Evolutionary conservation across 2,888 invertebrate genomes (phyloP).

Genomic region (Drosophila flavopinicola): DNA sequence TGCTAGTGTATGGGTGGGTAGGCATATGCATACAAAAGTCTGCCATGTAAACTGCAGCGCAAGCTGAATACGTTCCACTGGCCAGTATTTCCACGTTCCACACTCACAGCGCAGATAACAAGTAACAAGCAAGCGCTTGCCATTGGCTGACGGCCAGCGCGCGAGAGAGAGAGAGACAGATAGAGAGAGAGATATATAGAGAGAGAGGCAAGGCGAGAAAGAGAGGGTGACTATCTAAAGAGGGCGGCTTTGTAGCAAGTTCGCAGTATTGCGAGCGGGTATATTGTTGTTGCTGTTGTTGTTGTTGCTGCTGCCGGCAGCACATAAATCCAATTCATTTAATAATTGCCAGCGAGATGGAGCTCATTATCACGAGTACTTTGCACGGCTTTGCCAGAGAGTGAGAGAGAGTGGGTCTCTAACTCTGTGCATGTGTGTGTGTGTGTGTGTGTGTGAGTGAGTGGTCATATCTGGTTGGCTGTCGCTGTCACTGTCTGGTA

Average conservation of each 20-base stretch:
- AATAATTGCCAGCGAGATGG: constrained; percentile 84
- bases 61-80: constrained; percentile 63
- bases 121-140: constrained; percentile 25
- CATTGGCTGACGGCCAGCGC: constrained; percentile 54
- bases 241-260: constrained; percentile 43
- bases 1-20: neutral
- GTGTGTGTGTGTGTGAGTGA: constrained; percentile 25
- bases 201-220: constrained; percentile 4
- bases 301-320: constrained; percentile 46
- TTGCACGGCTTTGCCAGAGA: constrained; percentile 75
- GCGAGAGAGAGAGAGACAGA: neutral
- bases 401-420: constrained; percentile 14
- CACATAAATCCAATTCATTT: constrained; percentile 83
- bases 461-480: constrained; percentile 42
- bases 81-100: constrained; percentile 73
- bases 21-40: constrained; percentile 9
- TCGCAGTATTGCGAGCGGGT: too few species aligned
- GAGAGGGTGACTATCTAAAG: constrained; percentile 22
- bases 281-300: constrained; percentile 16
- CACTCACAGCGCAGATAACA: constrained; percentile 65
- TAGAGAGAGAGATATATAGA: neutral
- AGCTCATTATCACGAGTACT: constrained; percentile 82
- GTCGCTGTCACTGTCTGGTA: constrained; percentile 50
- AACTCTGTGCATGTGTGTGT: constrained; percentile 6
- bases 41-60: constrained; percentile 16